Evolutionary conservation across 2,113 vertebrate species (phyloP).

Genomic region (Psammodynastes pulverulentus): DNA sequence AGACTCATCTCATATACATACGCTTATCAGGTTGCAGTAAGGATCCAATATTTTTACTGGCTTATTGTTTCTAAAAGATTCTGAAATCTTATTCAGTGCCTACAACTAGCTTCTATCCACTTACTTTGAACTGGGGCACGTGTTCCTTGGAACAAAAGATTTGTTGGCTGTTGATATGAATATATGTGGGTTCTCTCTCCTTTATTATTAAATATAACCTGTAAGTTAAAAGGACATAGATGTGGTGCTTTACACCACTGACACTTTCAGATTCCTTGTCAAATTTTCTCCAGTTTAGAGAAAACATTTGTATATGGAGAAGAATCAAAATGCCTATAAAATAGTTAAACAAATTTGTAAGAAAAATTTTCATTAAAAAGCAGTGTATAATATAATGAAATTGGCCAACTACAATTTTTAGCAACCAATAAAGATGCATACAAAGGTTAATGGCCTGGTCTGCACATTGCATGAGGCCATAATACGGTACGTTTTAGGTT

Average conservation of each 20-base stretch:
- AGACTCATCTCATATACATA: not conserved
- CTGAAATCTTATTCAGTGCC: not conserved
- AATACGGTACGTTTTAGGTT: not conserved
- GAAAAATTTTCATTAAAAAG: slow-evolving; percentile 49
- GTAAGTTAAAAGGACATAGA: not conserved
- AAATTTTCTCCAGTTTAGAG: not conserved
- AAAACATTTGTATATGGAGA: slow-evolving; percentile 46
- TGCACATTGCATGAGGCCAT: not conserved
- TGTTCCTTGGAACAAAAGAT: not conserved
- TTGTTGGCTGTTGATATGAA: not conserved
- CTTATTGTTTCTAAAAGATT: not conserved
- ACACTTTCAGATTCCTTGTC: not conserved
- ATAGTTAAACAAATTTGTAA: slow-evolving; percentile 43
- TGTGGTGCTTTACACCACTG: not conserved
- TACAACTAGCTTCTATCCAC: not conserved
- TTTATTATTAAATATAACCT: not conserved
- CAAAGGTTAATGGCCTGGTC: not conserved
- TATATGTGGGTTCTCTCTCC: not conserved
- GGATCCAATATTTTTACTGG: not conserved
- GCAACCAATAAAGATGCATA: not conserved
- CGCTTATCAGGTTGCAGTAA: not conserved
- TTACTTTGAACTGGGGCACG: not conserved
- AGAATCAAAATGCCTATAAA: slow-evolving; percentile 43
- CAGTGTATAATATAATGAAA: slow-evolving; percentile 45
- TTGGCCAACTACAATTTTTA: slow-evolving; percentile 44